These are phyloP conservation scores for Gallinago stenura DNA, from an alignment of 2,797 vertebrate genomes.

Conservation along the genomic window DNA sequence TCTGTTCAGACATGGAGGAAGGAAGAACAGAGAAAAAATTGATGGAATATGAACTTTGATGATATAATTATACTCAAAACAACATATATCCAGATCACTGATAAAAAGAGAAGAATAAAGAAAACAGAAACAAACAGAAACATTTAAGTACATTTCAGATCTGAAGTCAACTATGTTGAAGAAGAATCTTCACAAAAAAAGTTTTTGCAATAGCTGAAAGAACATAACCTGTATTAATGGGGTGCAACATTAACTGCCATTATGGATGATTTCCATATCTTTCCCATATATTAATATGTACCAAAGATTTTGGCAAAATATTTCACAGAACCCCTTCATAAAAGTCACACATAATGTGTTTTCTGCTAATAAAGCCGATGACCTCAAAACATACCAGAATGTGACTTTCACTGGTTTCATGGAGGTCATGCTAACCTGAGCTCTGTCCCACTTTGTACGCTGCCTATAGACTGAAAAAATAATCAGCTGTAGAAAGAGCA, in stretches of 20 bases:
- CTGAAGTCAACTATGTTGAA: not conserved
- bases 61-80: not conserved
- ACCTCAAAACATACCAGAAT: not conserved
- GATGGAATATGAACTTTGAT: not conserved
- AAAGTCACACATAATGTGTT: not conserved
- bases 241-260: fast-evolving
- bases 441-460: not conserved
- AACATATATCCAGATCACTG: not conserved
- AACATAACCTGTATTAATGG: not conserved
- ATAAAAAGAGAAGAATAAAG: not conserved
- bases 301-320: not conserved
- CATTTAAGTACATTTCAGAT: not conserved
- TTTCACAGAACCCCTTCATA: not conserved
- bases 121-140: not conserved
- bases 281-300: not conserved
- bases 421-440: not conserved
- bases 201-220: not conserved
- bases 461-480: not conserved
- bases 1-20: not conserved
- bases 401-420: not conserved
- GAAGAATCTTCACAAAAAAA: not conserved
- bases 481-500: not conserved
- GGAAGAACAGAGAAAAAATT: not conserved
- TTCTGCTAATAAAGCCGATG: not conserved
- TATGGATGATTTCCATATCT: not conserved